These are phyloP conservation scores for Arbacia lixula DNA, from an alignment of 53 echinoderm and acorn worm genomes.

Conservation along the genomic window DNA sequence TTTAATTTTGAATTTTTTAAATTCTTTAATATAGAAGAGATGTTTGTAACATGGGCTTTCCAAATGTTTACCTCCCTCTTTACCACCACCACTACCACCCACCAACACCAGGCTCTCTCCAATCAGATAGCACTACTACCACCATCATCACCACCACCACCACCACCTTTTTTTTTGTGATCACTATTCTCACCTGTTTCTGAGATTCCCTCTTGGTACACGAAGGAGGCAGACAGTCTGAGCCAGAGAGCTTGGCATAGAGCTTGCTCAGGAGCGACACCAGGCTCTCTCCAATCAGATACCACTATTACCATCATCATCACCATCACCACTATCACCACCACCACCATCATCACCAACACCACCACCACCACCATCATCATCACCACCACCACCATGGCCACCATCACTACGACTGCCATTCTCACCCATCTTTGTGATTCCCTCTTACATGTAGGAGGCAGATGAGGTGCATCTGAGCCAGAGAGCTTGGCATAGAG, in stretches of 20 bases:
- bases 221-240: slow-evolving; percentile 75
- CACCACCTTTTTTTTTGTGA: not conserved
- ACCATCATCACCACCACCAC: slow-evolving; percentile 18
- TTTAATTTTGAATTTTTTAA: too few relatives aligned
- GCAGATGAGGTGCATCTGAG: too few relatives aligned
- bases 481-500: too few relatives aligned
- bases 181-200: not conserved
- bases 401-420: not conserved
- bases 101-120: too few relatives aligned
- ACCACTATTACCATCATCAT: slow-evolving; percentile 2
- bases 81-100: not conserved
- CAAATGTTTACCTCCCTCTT: not conserved
- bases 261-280: slow-evolving; percentile 84
- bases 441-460: too few relatives aligned
- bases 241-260: slow-evolving; percentile 73
- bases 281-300: slow-evolving; percentile 81
- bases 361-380: slow-evolving; percentile 2
- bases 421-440: too few relatives aligned
- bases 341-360: not conserved
- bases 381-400: not conserved
- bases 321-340: not conserved
- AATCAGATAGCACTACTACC: too few relatives aligned
- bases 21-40: too few relatives aligned
- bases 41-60: too few relatives aligned
- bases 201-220: not conserved